phyloP scores from a whole-genome alignment of 2,113 vertebrate species.

The Isichthys henryi region DNA sequence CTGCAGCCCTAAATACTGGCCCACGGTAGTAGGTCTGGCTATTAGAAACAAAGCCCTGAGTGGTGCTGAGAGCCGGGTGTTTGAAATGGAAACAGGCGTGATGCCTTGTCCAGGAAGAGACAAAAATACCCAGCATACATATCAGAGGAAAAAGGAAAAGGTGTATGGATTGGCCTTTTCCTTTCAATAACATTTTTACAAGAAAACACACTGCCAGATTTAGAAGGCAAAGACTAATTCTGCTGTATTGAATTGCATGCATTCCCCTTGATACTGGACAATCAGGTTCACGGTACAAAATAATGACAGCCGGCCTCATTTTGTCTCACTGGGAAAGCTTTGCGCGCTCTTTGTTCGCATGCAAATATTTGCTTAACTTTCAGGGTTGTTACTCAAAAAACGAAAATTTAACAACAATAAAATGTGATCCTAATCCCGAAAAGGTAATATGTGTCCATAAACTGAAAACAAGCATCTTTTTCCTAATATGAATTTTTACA shows the following conservation, averaged over 20 bases:
- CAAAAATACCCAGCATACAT: constrained; percentile 26
- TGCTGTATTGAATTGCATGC: constrained; percentile 30
- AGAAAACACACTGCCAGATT: constrained; percentile 22
- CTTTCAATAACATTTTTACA: constrained; percentile 3
- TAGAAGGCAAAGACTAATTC: constrained; percentile 43
- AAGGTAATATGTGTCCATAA: neutral
- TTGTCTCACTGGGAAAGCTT: neutral
- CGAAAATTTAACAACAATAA: neutral
- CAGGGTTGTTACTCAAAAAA: neutral
- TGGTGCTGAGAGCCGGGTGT: constrained; percentile 27
- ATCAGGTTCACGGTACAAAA: neutral
- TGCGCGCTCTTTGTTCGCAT: neutral
- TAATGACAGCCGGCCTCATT: neutral
- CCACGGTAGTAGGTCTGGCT: constrained; percentile 5
- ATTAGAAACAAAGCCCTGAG: constrained; percentile 15
- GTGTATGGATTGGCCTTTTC: constrained; percentile 50
- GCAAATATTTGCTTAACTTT: neutral
- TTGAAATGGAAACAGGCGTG: constrained; percentile 18
- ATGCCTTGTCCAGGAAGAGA: neutral
- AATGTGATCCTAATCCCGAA: neutral
- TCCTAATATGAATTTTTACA: neutral
- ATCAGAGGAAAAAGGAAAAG: constrained; percentile 37
- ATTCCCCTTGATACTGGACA: neutral
- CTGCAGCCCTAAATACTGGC: constrained; percentile 3
- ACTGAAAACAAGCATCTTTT: neutral